Conservation (phyloP, 2,888 invertebrate species). For the Metacarcinus magister region DNA sequence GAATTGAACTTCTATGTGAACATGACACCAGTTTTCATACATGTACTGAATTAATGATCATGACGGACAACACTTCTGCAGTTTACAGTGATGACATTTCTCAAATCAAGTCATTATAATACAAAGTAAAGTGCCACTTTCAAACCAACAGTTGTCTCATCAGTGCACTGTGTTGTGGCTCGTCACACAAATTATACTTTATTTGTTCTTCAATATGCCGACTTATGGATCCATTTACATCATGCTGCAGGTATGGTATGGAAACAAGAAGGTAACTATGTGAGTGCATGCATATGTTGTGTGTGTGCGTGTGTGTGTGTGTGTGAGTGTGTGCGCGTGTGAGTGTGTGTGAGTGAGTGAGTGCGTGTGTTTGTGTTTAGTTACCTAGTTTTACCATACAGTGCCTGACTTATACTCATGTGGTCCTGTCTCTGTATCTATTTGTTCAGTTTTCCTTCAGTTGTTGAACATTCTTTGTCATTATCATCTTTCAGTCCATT, state of each 20-base stretch:
- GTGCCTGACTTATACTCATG: too few species aligned
- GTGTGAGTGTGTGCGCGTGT: not conserved
- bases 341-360: not conserved
- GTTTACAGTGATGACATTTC: not conserved
- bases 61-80: not conserved
- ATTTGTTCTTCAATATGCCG: not conserved
- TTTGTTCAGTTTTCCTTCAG: too few species aligned
- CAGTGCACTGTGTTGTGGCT: not conserved
- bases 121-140: not conserved
- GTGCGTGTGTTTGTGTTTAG: too few species aligned
- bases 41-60: not conserved
- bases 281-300: not conserved
- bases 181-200: not conserved
- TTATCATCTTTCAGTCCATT: too few species aligned
- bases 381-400: too few species aligned
- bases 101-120: not conserved
- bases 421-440: too few species aligned
- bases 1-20: not conserved
- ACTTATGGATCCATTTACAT: conserved; percentile 20
- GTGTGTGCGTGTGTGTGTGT: not conserved
- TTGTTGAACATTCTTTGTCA: too few species aligned
- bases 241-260: conserved; percentile 39
- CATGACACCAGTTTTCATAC: not conserved
- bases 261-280: conserved; percentile 42
- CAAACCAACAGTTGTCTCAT: not conserved